Percentiles rank a stretch among this genome's conserved stretches.
Evolutionary conservation across 2,113 vertebrate species (phyloP).

Genomic region (Chroicocephalus ridibundus): DNA sequence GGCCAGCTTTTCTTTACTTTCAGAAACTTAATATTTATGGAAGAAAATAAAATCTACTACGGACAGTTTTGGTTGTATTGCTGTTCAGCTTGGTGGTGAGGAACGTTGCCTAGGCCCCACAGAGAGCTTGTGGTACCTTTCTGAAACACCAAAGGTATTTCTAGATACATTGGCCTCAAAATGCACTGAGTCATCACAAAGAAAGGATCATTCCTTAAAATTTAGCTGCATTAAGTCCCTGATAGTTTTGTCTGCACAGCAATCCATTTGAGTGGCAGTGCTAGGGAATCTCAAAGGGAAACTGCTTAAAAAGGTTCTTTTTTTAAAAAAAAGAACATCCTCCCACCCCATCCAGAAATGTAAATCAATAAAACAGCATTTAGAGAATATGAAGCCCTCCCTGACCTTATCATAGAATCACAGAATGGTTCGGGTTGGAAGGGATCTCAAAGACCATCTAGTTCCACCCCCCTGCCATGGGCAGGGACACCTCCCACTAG

Average conservation of each 20-base stretch:
- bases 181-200: not conserved
- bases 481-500: no score
- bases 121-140: not conserved
- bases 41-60: not conserved
- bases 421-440: no score
- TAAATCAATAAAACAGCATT: not conserved
- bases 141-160: not conserved
- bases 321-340: not conserved
- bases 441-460: no score
- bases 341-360: not conserved
- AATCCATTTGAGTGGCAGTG: not conserved
- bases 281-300: not conserved
- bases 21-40: not conserved
- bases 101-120: not conserved
- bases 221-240: not conserved
- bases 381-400: not conserved
- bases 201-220: not conserved
- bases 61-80: not conserved
- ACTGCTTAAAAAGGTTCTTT: not conserved
- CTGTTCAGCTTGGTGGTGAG: not conserved
- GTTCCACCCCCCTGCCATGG: no score
- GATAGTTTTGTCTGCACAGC: not conserved
- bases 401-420: not conserved
- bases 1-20: not conserved
- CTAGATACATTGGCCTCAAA: not conserved